Base-by-base conservation (phyloP, 1,140 invertebrate genomes). In the Aphelenchoides besseyi region DNA sequence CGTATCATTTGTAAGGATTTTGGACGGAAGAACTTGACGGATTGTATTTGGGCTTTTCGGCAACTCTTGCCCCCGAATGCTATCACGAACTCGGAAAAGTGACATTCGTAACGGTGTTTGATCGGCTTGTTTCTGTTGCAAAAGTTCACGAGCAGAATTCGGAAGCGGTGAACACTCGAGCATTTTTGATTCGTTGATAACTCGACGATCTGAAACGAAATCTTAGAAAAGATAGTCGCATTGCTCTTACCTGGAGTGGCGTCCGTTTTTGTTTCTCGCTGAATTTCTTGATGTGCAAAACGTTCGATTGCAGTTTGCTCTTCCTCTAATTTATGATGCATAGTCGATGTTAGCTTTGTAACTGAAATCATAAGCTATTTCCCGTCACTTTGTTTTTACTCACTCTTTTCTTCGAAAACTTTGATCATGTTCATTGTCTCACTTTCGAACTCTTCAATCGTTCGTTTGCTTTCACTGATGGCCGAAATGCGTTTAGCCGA, bases 241-340 rank as follows among this genome's bases (percentile, higher is more conserved):
- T 48, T n/a, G n/a, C n/a, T n/a, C n/a, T n/a, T 48, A 48, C 59
- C 30, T n/a, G 63, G 63, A 0, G 63, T 66, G 12, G 12, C 29
- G 12, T 33, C 63, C 1, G 63, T 36, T 2, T 66, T 33, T 29
- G 16, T n/a, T 53, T 66, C 63, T 37, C 59, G 52, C 16, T 48
- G 3, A 29, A 78, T 67, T 37, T 76, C 69, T 30, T 74, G 52
- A 23, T 76, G 69, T 29, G 35, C 28, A 70, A 76, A 76, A 12
- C 32, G 16, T 32, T 76, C 77, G 23, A 63, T 71, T 2, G 28
- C 73, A 28, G n/a, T 36, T 33, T 80, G 71, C 30, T 77, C 26
- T 2, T 75, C 55, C 18, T n/a, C 28, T 26, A 75, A 68, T 12
- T 69, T 12, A 9, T 29, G 32, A 23, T 59, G 5, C 55, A 59